Evolutionary conservation across 1,140 invertebrate species (phyloP), one percentile per base, ranked within the genome.

Genomic region (Agrilus planipennis): DNA sequence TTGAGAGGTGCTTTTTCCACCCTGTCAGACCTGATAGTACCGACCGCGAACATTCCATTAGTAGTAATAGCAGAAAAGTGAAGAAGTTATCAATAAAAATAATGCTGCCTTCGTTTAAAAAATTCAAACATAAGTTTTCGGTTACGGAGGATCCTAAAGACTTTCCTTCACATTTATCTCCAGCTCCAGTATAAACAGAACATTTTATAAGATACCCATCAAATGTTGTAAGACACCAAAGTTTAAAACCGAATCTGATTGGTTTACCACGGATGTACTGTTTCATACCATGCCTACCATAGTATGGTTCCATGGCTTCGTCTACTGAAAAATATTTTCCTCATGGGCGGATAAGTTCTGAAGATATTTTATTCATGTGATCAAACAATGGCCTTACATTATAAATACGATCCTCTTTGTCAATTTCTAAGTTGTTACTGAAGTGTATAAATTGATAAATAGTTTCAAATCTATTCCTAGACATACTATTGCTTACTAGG

Each of bases 241-340:
- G 31, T 30, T 37, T 43, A 20, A 42, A 48, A 1, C 40, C 46
- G 17, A 31, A 50, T 25, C 45, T 25, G 9, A 51, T 47, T n/a
- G 49, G 37, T 39, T 47, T 50, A 19, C 34, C 34, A 4, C 34
- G 5, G 9, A 36, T 36, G 15, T 39, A 49, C 30, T 49, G 51
- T 34, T 51, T 53, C 22, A 39, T 45, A 11, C 29, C 18, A 39
- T 51, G 51, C 7, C 35, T 20, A 12, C 49, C 46, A 32, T 32
- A 49, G 34, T 46, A 53, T 0, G 38, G 46, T 5, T 51, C 42
- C 51, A 51, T 51, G 10, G 44, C 38, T 27, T 52, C 47, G 25
- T 46, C 39, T 14, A 49, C 15, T 25, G 41, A 36, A 45, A 41
- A 47, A 30, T 32, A 30, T 27, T 10, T 32, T 9, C 20, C 37